Percentiles rank a stretch among this genome's conserved stretches.
Evolutionary conservation across 2,113 vertebrate genomes (phyloP).

Genomic region (Poecile atricapillus): DNA sequence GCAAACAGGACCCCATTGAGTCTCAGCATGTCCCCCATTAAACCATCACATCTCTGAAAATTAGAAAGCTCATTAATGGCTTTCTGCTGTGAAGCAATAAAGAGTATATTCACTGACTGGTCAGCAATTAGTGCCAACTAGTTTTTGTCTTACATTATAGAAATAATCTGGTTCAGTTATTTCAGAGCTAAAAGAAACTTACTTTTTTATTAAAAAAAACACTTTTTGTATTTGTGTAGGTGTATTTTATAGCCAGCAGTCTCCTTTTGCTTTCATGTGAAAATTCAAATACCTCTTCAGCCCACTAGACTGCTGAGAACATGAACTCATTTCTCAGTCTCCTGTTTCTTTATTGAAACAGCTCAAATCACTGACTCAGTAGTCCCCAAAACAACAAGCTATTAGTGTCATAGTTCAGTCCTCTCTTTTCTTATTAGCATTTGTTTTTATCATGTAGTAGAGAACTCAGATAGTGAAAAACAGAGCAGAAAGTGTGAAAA

Average conservation of each 20-base stretch:
- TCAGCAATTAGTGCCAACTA: conserved; percentile 46
- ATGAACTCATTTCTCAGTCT: background rate
- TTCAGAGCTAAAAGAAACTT: background rate
- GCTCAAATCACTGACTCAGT: background rate
- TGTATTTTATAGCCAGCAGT: background rate
- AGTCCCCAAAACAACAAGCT: background rate
- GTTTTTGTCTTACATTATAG: conserved; percentile 4
- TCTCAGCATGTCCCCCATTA: conserved; percentile 62
- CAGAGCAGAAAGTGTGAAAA: background rate
- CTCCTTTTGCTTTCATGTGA: background rate
- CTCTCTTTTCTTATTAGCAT: background rate
- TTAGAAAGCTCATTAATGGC: conserved; percentile 66
- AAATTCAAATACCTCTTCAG: background rate
- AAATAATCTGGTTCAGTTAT: background rate
- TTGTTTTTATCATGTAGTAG: background rate
- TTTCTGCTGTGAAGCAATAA: conserved; percentile 58
- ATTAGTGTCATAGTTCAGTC: background rate
- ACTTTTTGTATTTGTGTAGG: background rate
- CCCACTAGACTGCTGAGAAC: background rate
- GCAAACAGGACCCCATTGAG: conserved; percentile 34
- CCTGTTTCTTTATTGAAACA: background rate
- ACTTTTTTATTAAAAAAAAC: background rate
- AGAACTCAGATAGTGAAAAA: background rate
- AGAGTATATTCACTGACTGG: conserved; percentile 33
- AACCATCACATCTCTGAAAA: conserved; percentile 44